Evolutionary conservation across 2,888 invertebrate genomes (phyloP), one percentile per base, ranked within the genome.

Genomic region (Coleophora flavipennella): DNA sequence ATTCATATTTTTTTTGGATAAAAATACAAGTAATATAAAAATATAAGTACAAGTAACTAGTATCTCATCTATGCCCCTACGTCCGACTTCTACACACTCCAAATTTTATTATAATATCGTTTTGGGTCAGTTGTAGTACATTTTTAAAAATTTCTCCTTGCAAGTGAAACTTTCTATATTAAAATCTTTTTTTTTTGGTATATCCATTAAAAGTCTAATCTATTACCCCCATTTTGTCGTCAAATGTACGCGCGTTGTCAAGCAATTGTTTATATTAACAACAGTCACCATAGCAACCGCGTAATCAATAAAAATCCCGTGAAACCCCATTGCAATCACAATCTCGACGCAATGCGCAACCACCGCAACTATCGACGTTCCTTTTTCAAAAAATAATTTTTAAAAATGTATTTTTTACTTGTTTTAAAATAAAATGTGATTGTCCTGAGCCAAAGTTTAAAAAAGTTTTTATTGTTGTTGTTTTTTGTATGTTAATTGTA

Each of bases 301-400:
- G 46, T 55, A 72, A 84, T 84, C 83, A 60, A 83, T 84, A 78
- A 43, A 39, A 44, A 38, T 46, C 38, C 41, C 39, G 45, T 46
- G 45, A 43, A 50, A 56, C 48, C 55, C 48, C 54, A 54, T 50
- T 51, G 51, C 57, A 57, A 55, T 55, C 50, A 53, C 60, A 56
- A 55, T 51, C 49, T 45, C 54, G 50, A 59, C 76, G 75, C 80
- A 67, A 77, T 79, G 79, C 74, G 74, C 66, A 63, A 62, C 61
- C 53, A 58, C 11, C 3, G 74, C 66, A 63, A 62, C 61, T 53
- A 58, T 8, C 3, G 20, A 20, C 20, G 20, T 20, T 20, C 20
- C 6, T 20, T 20, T 20, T 20, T 20, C 28, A 10, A 8, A 35
- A 35, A 25, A 25, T 35, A 28, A 29, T 37, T 56, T 64, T 38